Evolutionary conservation across 2,888 invertebrate species (phyloP), one percentile per base, ranked within the genome.

Genomic region (Trachelus iudaicus): DNA sequence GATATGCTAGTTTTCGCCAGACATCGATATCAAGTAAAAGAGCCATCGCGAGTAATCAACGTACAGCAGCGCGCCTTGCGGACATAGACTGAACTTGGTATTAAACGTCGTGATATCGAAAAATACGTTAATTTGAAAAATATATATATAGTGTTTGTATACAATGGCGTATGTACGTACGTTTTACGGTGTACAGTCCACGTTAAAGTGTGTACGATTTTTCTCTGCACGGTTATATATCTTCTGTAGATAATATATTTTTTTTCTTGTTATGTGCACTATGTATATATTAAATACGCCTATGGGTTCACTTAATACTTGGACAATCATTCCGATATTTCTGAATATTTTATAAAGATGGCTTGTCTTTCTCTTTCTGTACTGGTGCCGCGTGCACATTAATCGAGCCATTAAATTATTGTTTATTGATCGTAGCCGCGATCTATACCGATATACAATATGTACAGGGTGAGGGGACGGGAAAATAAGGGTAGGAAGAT

Each of bases 41-140:
- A 56, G 56, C 56, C 56, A 56, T 23, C 23, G 2, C 15, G 56
- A 56, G 15, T 9, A 56, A 40, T 40, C 40, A 40, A 40, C 23
- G 40, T 40, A 40, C 40, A 56, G 56, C 56, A 56, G 56, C 56
- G 56, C 56, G 56, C 56, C 56, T 23, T 56, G 56, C 56, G 56
- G 56, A 15, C 23, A 56, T 56, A 56, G 9, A 56, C 23, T 23
- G 56, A 56, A 56, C 56, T 23, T 56, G 9, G 40, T 71, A 33
- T 12, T 30, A 71, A 11, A 71, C 11, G 6, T 69, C 11, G 30
- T 82, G 80, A 84, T 86, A 85, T 89, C 83, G 85, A 88, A 87
- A 89, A 87, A 88, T 86, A 88, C 86, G 86, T 88, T 84, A 80
- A 87, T 86, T 83, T 86, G 83, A 84, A 84, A 84, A 83, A 85